These are phyloP conservation scores for Amorpha juglandis DNA, from an alignment of 2,888 invertebrate genomes.

Conservation along the genomic window DNA sequence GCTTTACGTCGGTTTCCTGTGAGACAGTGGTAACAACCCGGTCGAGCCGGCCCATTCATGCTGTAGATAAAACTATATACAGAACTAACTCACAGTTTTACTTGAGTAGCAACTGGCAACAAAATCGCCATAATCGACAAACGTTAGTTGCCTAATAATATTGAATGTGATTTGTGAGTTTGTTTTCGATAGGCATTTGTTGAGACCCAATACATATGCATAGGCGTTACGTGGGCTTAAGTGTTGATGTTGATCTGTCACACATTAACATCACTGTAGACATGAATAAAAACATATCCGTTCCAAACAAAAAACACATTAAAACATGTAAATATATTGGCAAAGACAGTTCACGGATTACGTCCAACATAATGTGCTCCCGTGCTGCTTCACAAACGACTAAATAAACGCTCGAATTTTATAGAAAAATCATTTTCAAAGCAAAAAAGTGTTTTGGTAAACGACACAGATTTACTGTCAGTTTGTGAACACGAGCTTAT, in stretches of 20 bases:
- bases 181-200: conserved; percentile 15
- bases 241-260: conserved; percentile 18
- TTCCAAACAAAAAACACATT: conserved; percentile 15
- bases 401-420: conserved; percentile 1
- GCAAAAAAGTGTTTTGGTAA: conserved; percentile 36
- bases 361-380: conserved; percentile 13
- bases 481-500: conserved; percentile 58
- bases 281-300: conserved; percentile 20
- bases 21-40: no score
- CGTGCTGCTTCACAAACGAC: conserved; percentile 18
- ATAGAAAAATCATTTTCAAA: conserved; percentile 15
- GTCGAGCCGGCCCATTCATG: no score
- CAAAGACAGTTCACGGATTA: conserved; percentile 24
- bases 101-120: no score
- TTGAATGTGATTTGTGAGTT: not conserved
- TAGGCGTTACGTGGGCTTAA: conserved; percentile 4
- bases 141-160: not conserved
- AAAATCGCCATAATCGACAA: no score
- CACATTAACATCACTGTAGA: conserved; percentile 18
- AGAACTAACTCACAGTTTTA: no score
- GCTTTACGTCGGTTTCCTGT: no score
- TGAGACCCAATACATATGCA: conserved; percentile 17
- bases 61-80: no score
- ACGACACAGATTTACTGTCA: conserved; percentile 20
- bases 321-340: conserved; percentile 22